Evolutionary conservation across 2,888 invertebrate species (phyloP).

Genomic region (Drosophila subquinaria): DNA sequence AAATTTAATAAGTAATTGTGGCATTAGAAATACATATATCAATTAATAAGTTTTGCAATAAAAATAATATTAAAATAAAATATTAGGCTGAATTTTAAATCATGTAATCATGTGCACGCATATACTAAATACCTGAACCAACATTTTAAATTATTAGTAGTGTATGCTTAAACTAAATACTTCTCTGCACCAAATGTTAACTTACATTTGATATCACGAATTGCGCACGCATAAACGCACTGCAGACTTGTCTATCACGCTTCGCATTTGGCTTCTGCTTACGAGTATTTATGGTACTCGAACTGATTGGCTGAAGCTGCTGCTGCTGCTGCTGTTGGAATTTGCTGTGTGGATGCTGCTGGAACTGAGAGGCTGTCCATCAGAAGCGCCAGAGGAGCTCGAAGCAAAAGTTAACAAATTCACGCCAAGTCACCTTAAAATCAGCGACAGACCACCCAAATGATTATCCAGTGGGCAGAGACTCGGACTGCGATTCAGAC

Average conservation of each 20-base stretch:
- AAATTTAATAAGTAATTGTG: too few species aligned
- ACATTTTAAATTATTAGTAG: too few species aligned
- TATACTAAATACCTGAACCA: too few species aligned
- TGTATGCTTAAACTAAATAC: too few species aligned
- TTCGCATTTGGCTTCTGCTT: slow-evolving; percentile 46
- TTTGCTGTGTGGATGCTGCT: slow-evolving; percentile 23
- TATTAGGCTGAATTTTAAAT: too few species aligned
- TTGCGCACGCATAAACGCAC: slow-evolving; percentile 33
- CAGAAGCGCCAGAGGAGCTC: slow-evolving; percentile 62
- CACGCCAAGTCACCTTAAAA: slow-evolving; percentile 83
- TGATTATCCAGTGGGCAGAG: slow-evolving; percentile 46
- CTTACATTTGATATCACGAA: neutral
- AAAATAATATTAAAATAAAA: too few species aligned
- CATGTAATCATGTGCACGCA: too few species aligned
- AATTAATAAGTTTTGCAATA: too few species aligned
- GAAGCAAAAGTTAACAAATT: slow-evolving; percentile 84
- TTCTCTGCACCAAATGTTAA: too few species aligned
- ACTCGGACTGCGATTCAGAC: slow-evolving; percentile 6
- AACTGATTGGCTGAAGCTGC: slow-evolving; percentile 53
- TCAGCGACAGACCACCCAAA: slow-evolving; percentile 83
- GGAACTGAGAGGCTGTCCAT: slow-evolving; percentile 29
- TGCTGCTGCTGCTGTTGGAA: slow-evolving; percentile 27
- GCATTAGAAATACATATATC: too few species aligned
- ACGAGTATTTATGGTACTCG: slow-evolving; percentile 44
- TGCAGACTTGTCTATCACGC: slow-evolving; percentile 25